Evolutionary conservation across 2,888 invertebrate genomes (phyloP), one percentile per base, ranked within the genome.

Genomic region (Aethes cnicana): DNA sequence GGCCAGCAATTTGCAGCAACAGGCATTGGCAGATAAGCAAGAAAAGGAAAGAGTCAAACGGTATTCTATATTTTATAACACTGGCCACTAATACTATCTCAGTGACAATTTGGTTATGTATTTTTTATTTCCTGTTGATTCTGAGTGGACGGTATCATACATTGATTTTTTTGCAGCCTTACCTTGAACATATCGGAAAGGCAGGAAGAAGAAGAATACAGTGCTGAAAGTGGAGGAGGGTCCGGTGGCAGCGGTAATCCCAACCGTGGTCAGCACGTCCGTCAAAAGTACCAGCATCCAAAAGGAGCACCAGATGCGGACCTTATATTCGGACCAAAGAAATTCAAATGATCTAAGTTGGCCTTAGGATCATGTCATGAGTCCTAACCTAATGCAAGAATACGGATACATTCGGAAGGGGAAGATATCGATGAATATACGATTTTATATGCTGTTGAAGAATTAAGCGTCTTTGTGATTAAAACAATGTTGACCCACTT

Each of bases 241-340:
- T 84, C 84, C 0, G 87, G 88, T 0, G 86, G 89, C 1, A 77
- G 78, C 25, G 92, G 91, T 58, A 96, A 96, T 77, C 91, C 95
- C 16, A 96, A 96, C 74, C 90, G 96, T 56, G 96, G 96, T 59
- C 93, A 93, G 64, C 90, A 90, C 59, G 89, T 90, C 47, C 83
- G 92, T 6, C 92, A 93, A 56, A 96, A 96, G 72, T 98, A 97
- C 78, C 97, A 97, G 74, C 98, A 97, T 80, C 97, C 97, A 0
- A 97, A 97, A 79, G 97, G 98, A 12, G 98, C 97, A 0, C 98
- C 98, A 0, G 98, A 98, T 86, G 97, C 96, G 0, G 98, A 98
- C 84, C 92, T 96, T 55, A 98, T 98, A 75, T 98, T 98, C 83
- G 96, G 96, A 21, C 93, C 95, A 4, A 95, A 95, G 75, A 93